These are phyloP conservation scores for Phrynocephalus vlangalii DNA, from an alignment of 2,797 vertebrate species.

Conservation along the genomic window DNA sequence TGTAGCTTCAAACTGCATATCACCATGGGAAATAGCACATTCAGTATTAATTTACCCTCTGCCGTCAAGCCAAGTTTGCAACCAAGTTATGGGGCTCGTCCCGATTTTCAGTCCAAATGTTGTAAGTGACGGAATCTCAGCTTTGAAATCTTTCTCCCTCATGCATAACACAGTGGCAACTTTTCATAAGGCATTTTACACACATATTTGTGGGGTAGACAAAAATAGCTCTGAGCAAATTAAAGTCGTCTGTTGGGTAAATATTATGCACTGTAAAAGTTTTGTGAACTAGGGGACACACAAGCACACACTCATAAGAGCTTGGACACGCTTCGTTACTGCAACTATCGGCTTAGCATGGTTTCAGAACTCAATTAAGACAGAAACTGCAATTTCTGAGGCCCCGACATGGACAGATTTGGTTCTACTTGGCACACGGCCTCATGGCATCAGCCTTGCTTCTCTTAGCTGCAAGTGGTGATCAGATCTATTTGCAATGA, in stretches of 20 bases:
- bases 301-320: slow-evolving; percentile 21
- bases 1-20: not conserved
- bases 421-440: not conserved
- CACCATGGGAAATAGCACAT: not conserved
- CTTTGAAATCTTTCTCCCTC: slow-evolving; percentile 59
- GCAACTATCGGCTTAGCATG: slow-evolving; percentile 4
- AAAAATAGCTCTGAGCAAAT: slow-evolving; percentile 66
- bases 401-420: not conserved
- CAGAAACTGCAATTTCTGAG: not conserved
- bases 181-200: slow-evolving; percentile 61
- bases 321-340: slow-evolving; percentile 26
- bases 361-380: slow-evolving; percentile 27
- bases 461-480: not conserved
- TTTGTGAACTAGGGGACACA: slow-evolving; percentile 53
- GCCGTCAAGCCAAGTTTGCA: slow-evolving; percentile 36
- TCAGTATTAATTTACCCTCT: slow-evolving; percentile 9
- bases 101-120: slow-evolving; percentile 45
- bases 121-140: slow-evolving; percentile 31
- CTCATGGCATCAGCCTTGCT: not conserved
- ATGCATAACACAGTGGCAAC: slow-evolving; percentile 37
- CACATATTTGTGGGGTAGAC: slow-evolving; percentile 62
- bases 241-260: slow-evolving; percentile 58
- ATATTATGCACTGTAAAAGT: slow-evolving; percentile 54
- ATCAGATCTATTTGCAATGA: not conserved
- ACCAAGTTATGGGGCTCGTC: slow-evolving; percentile 47